Evolutionary conservation across 2,797 vertebrate species (phyloP).

Genomic region (Cossypha caffra): DNA sequence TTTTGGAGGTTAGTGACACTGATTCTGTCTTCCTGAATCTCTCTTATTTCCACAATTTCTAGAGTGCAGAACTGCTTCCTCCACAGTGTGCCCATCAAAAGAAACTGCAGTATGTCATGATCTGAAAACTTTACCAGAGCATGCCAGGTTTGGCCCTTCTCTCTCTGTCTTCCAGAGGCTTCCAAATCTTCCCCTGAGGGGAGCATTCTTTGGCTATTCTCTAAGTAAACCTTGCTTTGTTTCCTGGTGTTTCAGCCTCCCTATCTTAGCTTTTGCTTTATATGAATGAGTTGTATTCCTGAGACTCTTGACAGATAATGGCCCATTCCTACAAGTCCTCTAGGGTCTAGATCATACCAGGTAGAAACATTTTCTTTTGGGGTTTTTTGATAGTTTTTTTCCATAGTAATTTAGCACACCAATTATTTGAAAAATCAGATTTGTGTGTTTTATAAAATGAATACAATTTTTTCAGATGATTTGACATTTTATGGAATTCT

Average conservation of each 20-base stretch:
- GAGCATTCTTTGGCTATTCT: constrained; percentile 6
- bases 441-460: constrained; percentile 28
- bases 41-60: background rate
- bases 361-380: background rate
- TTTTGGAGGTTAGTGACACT: background rate
- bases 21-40: background rate
- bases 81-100: background rate
- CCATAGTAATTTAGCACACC: background rate
- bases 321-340: background rate
- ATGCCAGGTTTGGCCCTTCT: background rate
- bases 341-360: background rate
- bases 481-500: constrained; percentile 45
- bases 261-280: background rate
- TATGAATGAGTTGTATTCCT: background rate
- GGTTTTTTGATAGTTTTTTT: background rate
- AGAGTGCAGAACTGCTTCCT: background rate
- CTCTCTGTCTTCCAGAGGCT: background rate
- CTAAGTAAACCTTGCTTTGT: constrained; percentile 2
- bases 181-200: constrained; percentile 1
- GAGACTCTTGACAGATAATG: background rate
- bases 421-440: background rate
- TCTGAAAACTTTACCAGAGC: background rate
- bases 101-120: background rate
- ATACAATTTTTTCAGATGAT: background rate
- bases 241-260: background rate